Base-by-base conservation (phyloP, 2,113 vertebrate genomes). In the Catharus minimus region DNA sequence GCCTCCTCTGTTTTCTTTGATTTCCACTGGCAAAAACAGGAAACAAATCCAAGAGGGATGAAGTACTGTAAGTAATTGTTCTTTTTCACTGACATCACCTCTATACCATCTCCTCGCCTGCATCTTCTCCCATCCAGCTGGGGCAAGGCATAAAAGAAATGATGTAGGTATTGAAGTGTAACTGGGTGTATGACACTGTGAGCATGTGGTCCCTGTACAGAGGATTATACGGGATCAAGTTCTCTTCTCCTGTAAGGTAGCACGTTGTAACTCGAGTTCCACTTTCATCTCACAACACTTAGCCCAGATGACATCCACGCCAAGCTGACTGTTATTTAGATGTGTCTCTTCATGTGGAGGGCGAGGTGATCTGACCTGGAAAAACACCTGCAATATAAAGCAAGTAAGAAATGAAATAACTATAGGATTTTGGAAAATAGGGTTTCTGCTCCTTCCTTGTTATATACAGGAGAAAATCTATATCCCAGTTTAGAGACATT, bases 271-370 rank as follows among this genome's bases (percentile, higher is more conserved):
- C 94, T 92, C 69, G 94, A 96, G 96, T 97, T 97, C 96, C 92
- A 94, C 95, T 96, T 95, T 90, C 92, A 91, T 89, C 93, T 94
- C 94, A 74, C 49, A 91, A 96, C 86, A 81, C 94, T 95, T 94
- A 94, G 95, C 92, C 95, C 88, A 79, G 93, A 71, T 81, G 92
- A 73, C 27, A 90, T 97, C 96, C 73, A 68, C 6, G 65, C 73
- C 93, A 94, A 85, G 78, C 28, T 80, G 89, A 80, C 83, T 74
- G 90, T 64, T 71, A 93, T 53, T 98, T 97, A 99, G 97, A 99
- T 98, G 97, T 99, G 99, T 97, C 99, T 98, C 98, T 99, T 99
- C 99, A 99, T 99, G 95, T 99, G 99, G 96, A 99, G 98, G 81
- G 99, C 99, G 80, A 99, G 98, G 97, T 99, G 99, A 96, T 99